Conservation (phyloP, 2,113 vertebrate species). For the Mustela lutreola region DNA sequence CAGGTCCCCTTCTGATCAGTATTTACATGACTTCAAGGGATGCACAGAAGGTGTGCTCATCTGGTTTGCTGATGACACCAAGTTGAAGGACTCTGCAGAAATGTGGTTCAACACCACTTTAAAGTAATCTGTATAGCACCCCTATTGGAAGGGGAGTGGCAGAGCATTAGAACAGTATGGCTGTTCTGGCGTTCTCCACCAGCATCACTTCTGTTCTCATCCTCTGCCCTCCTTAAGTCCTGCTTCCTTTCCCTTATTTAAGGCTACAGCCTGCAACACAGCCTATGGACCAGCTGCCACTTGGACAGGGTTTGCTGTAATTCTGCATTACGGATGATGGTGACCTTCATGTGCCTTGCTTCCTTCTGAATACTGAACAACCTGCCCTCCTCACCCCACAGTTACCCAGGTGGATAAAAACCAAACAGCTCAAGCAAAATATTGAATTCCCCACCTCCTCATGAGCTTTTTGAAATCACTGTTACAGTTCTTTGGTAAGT, state of each 20-base stretch:
- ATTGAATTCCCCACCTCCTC: background rate
- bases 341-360: conserved; percentile 12
- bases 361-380: background rate
- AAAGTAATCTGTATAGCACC: background rate
- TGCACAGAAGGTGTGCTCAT: background rate
- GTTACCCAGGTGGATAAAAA: background rate
- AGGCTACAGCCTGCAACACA: background rate
- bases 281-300: conserved; percentile 49
- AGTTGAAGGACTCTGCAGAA: background rate
- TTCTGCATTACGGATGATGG: conserved; percentile 49
- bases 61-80: background rate
- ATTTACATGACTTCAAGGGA: background rate
- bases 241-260: background rate
- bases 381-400: background rate
- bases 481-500: background rate
- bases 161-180: background rate
- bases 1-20: background rate
- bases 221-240: background rate
- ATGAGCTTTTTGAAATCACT: background rate
- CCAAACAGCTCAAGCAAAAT: background rate
- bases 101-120: background rate
- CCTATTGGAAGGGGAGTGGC: background rate
- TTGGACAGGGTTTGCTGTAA: conserved; percentile 57
- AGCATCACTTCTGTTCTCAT: background rate
- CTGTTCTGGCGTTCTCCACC: background rate